Conservation (phyloP, 2,113 vertebrate genomes). For the Sebastes fasciatus region DNA sequence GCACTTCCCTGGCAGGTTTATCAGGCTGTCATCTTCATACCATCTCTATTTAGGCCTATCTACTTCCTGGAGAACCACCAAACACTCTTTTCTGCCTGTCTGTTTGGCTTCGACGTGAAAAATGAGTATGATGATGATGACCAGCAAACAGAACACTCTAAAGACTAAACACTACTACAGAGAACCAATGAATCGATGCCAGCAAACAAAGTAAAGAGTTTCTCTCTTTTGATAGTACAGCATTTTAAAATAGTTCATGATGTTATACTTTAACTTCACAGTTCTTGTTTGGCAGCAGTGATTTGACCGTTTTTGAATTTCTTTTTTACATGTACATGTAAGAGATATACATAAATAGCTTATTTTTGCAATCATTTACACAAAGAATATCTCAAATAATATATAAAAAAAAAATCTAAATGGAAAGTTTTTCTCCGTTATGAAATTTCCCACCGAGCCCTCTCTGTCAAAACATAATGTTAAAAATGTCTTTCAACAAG, state of each 20-base stretch:
- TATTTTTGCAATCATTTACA: not conserved
- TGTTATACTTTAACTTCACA: no score
- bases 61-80: conserved; percentile 46
- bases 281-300: no score
- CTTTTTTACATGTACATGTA: no score
- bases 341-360: no score
- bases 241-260: not conserved
- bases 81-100: conserved; percentile 12
- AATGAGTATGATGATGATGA: conserved; percentile 28
- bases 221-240: not conserved
- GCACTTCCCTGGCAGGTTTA: conserved; percentile 46
- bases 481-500: not conserved
- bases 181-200: not conserved
- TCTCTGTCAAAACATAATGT: not conserved
- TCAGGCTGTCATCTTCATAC: conserved; percentile 51
- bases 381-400: not conserved
- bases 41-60: conserved; percentile 54
- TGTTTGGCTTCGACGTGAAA: conserved; percentile 4
- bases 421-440: no score
- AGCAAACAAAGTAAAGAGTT: not conserved
- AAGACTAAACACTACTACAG: not conserved
- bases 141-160: not conserved
- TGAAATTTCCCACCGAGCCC: no score
- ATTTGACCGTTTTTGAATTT: no score
- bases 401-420: no score